phyloP scores from a whole-genome alignment of 2,113 vertebrate species.

The Corydoras sp. region DNA sequence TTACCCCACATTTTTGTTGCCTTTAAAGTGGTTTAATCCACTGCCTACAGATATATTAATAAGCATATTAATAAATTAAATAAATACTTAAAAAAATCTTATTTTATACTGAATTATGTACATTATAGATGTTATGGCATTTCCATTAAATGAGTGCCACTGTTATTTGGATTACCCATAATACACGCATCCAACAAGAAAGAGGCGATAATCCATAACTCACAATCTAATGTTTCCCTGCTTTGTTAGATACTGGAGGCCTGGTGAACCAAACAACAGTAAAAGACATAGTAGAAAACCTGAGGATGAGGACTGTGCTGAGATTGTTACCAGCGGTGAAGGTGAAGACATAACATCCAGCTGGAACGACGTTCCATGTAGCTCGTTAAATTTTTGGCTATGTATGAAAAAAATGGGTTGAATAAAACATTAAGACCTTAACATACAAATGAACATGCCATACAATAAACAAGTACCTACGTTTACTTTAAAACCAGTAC shows the following conservation, averaged over 20 bases:
- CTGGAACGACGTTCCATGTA: not conserved
- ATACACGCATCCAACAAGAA: not conserved
- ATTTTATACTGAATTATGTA: no score
- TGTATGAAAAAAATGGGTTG: conserved; percentile 22
- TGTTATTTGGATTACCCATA: not conserved
- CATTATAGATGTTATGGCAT: no score
- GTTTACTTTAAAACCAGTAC: no score
- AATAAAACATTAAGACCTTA: conserved; percentile 9
- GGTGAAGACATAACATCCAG: not conserved
- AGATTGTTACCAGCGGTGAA: not conserved
- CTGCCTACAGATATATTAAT: no score
- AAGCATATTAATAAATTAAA: no score
- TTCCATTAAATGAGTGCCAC: no score
- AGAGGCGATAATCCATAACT: not conserved
- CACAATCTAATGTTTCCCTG: not conserved
- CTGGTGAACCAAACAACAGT: not conserved
- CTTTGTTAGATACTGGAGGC: conserved; percentile 6
- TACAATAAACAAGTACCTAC: no score
- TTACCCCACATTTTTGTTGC: no score
- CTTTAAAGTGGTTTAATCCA: no score
- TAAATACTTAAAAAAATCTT: no score
- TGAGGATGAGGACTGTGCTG: not conserved
- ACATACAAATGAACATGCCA: not conserved
- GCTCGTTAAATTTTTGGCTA: accelerated
- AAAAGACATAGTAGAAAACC: accelerated